A percentile compares a stretch with the other conserved stretches of the same genome.
Evolutionary conservation across 2,888 invertebrate species (phyloP).

Genomic region (Drosophila leonis): DNA sequence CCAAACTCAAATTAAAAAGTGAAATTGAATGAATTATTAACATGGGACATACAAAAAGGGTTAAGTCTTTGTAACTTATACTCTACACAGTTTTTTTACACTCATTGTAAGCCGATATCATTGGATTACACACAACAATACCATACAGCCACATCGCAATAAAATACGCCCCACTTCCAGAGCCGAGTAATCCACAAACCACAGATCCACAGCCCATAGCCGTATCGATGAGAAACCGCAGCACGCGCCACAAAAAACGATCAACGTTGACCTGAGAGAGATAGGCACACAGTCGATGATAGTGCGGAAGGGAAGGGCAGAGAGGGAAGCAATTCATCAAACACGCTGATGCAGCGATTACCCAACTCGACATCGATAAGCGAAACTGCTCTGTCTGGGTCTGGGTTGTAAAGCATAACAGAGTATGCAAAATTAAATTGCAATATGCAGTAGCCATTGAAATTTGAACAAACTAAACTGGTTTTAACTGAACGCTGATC

Average conservation of each 20-base stretch:
- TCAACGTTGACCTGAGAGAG: constrained; percentile 21
- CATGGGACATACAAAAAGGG: neutral
- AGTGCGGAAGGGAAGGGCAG: neutral
- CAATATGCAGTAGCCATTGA: neutral
- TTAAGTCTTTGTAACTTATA: neutral
- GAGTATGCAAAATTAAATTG: constrained; percentile 17
- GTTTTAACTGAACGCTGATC: neutral
- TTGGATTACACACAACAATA: constrained; percentile 4
- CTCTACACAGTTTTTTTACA: neutral
- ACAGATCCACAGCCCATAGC: constrained; percentile 12
- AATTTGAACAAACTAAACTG: neutral
- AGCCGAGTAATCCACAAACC: constrained; percentile 11
- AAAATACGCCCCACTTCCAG: constrained; percentile 61
- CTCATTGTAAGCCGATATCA: constrained; percentile 44
- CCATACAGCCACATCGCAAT: constrained; percentile 18
- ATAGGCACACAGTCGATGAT: neutral
- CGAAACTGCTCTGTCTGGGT: constrained; percentile 3
- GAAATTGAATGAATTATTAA: neutral
- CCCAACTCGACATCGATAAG: constrained; percentile 6
- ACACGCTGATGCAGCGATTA: constrained; percentile 42
- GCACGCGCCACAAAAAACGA: constrained; percentile 60
- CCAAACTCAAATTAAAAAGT: neutral
- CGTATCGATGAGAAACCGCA: constrained; percentile 50
- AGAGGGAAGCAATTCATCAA: constrained; percentile 30
- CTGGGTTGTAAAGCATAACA: constrained; percentile 6